phyloP scores from a whole-genome alignment of 2,888 invertebrate genomes.

The Thumatha senex region DNA sequence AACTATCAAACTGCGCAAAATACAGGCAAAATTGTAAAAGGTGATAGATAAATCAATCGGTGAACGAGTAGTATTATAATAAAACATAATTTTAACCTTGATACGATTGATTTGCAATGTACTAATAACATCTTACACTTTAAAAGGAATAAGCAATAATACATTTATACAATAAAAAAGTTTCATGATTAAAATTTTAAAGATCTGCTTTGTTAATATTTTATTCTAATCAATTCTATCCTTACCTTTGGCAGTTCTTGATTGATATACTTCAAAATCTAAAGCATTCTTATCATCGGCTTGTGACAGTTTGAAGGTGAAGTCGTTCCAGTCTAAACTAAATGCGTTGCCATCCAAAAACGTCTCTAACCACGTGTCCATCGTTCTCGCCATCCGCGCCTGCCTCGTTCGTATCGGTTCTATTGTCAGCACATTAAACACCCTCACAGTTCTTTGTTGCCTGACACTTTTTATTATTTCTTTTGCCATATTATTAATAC shows the following conservation, averaged over 20 bases:
- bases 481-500: constrained; percentile 78
- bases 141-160: no score
- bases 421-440: constrained; percentile 81
- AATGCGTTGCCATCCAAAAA: constrained; percentile 79
- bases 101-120: no score
- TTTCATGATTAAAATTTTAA: no score
- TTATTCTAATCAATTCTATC: no score
- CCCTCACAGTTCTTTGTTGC: constrained; percentile 77
- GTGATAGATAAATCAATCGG: no score
- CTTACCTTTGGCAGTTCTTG: constrained; percentile 75
- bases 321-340: constrained; percentile 80
- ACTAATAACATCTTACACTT: no score
- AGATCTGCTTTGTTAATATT: no score
- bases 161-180: no score
- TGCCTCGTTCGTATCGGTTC: constrained; percentile 73
- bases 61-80: no score
- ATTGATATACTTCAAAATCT: constrained; percentile 73
- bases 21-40: no score
- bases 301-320: constrained; percentile 77
- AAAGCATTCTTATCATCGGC: constrained; percentile 74
- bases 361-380: constrained; percentile 62
- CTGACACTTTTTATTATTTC: constrained; percentile 78
- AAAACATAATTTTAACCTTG: no score
- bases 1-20: no score
- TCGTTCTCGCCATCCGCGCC: constrained; percentile 69